Evolutionary conservation across 2,797 vertebrate genomes (phyloP), one percentile per base, ranked within the genome.

Genomic region (Gallirallus australis): DNA sequence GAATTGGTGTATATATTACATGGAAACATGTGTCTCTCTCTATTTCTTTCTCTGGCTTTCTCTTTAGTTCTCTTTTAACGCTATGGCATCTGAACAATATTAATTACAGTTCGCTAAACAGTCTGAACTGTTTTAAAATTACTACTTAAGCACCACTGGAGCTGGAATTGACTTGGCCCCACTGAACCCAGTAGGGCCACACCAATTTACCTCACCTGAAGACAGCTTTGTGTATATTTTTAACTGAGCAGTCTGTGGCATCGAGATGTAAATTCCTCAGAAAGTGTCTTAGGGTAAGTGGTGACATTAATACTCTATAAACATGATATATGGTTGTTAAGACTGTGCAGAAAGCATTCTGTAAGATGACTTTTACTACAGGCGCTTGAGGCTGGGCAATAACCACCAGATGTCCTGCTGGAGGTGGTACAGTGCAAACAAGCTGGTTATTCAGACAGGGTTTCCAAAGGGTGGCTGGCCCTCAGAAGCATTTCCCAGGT

Each of bases 61-160:
- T 81, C 20, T 66, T 37, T 73, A 28, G 5, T 50, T 85, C 61
- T 65, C 24, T 96, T 95, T 88, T 53, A 87, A 66, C 48, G 33
- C 30, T 59, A 5, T 48, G 21, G 14, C 56, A 70, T 57, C 37
- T 81, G 39, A 91, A 75, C 8, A 70, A 76, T 40, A 84, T 93
- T 66, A 80, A 93, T 88, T 92, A 77, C n/a, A 78, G 27, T 57
- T 77, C 76, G 30, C 19, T 87, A 54, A 94, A 75, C 61, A 68
- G 20, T 52, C 3, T 8, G n/a, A 61, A 71, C 25, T 24, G 13
- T 50, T 90, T 66, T 66, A 69, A 88, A 91, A 70, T 70, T 45
- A 25, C 45, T 82, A 31, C 9, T 88, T 91, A 71, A 94, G 30
- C 21, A 47, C 13, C 0, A 1, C 61, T 94, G 66, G 20, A 90